These are phyloP conservation scores for Spondyliosoma cantharus DNA, from an alignment of 2,797 vertebrate species.

Conservation along the genomic window DNA sequence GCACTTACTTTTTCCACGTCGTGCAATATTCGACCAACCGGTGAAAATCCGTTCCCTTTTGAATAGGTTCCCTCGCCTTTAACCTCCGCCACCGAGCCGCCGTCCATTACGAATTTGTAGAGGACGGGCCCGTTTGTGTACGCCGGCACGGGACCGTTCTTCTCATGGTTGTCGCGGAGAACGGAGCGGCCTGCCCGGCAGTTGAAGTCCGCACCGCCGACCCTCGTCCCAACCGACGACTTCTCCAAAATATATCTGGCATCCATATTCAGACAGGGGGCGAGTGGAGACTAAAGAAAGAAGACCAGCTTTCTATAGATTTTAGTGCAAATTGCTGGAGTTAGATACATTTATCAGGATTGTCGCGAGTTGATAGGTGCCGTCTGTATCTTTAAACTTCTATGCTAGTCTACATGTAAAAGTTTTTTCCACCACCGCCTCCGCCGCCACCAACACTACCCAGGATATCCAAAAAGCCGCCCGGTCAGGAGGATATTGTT, in stretches of 20 bases:
- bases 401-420: constrained; percentile 76
- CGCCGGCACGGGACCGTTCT: constrained; percentile 62
- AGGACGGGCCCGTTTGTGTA: constrained; percentile 71
- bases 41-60: constrained; percentile 66
- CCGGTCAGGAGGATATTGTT: constrained; percentile 85
- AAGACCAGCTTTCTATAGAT: constrained; percentile 77
- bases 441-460: constrained; percentile 60
- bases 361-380: constrained; percentile 69
- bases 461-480: constrained; percentile 80
- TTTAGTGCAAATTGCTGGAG: constrained; percentile 78
- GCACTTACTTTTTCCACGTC: constrained; percentile 83
- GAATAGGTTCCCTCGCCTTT: constrained; percentile 62
- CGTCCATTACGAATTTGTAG: constrained; percentile 74
- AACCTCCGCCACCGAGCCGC: constrained; percentile 60
- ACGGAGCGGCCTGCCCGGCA: constrained; percentile 73
- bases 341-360: constrained; percentile 85
- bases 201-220: constrained; percentile 70
- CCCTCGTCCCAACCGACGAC: constrained; percentile 71
- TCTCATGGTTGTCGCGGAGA: constrained; percentile 70
- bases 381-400: constrained; percentile 49
- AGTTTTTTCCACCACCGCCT: constrained; percentile 52
- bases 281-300: constrained; percentile 79
- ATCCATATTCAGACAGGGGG: constrained; percentile 81
- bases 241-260: constrained; percentile 82
- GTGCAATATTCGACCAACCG: constrained; percentile 71